Conservation (phyloP, 2,888 invertebrate genomes). For the Alentia gelatinosa region DNA sequence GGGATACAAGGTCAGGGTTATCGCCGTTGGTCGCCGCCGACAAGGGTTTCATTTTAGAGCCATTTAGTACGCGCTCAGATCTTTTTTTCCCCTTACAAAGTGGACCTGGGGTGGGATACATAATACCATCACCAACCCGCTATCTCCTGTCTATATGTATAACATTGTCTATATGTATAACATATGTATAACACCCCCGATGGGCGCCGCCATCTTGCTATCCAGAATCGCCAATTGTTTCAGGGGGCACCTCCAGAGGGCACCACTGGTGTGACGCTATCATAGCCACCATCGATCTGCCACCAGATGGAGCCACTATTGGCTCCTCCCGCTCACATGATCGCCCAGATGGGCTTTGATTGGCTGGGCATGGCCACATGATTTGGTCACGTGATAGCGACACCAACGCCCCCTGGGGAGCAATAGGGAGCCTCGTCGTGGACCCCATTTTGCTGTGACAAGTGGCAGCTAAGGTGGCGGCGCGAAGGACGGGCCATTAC, state of each 20-base stretch:
- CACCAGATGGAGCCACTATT: constrained; percentile 8
- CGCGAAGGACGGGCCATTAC: not conserved
- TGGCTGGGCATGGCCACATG: constrained; percentile 17
- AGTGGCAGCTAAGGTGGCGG: not conserved
- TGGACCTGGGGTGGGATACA: not conserved
- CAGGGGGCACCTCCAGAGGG: not conserved
- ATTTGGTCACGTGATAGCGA: constrained; percentile 25
- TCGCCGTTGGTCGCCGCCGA: not conserved
- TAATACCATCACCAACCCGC: not conserved
- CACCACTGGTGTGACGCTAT: not conserved
- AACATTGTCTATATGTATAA: not conserved
- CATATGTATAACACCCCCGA: not conserved
- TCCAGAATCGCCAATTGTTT: not conserved
- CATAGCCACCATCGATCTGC: not conserved
- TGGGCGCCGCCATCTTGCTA: constrained; percentile 1
- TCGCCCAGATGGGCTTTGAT: constrained; percentile 31
- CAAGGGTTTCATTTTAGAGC: not conserved
- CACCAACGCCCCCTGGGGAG: constrained; percentile 13
- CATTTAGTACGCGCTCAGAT: not conserved
- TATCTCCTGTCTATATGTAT: not conserved
- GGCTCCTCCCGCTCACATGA: constrained; percentile 38
- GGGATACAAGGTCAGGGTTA: not conserved
- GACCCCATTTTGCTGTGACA: constrained; percentile 18
- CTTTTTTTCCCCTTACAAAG: not conserved
- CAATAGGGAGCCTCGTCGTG: constrained; percentile 25